Base-by-base conservation (phyloP, 92 coral and sea anemone species). In the Porites rus region DNA sequence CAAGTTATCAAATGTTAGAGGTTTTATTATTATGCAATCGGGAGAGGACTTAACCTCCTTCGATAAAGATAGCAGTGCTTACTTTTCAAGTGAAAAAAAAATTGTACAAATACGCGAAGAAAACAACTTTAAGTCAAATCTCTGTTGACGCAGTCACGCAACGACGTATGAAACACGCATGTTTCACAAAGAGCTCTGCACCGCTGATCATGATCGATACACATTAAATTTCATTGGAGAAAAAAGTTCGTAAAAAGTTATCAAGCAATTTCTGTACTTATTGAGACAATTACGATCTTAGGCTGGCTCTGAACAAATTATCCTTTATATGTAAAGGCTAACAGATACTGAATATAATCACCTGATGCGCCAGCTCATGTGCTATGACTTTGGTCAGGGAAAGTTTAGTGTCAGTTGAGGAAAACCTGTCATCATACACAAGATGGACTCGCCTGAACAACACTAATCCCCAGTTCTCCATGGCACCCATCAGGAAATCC, bases 391-490 rank as follows among this genome's bases (percentile, higher is more conserved):
- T 61, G 18, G 69, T 74, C 8, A 78, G 58, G 52, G 62, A 64
- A 46, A 60, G 75, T 80, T 86, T 90, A 65, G 72, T 73, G 11
- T 72, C 91, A 1, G 75, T 82, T 0, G 93, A 51, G 3, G 64
- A 61, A 60, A 73, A 81, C 18, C 25, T 69, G 43, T 90, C 68
- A 72, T 90, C 91, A 38, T 90, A 86, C 82, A 90, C 80, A 82
- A 90, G 80, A 43, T 80, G 76, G 31, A 75, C 69, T 10, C 90
- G 90, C 8, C 93, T 82, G 77, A 90, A 90, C 61, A 69, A 79
- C 56, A 90, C 68, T 8, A 90, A 79, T 53, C 93, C 93, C 93
- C 91, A 86, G 69, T 90, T 75, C 80, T 90, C 93, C 93, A 90
- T 86, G 12, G 91, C 93, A 19, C 93, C 93, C 65, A 72, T 85